Base-by-base conservation (phyloP, 2,888 invertebrate species). In the Listrodromus nycthemerus region DNA sequence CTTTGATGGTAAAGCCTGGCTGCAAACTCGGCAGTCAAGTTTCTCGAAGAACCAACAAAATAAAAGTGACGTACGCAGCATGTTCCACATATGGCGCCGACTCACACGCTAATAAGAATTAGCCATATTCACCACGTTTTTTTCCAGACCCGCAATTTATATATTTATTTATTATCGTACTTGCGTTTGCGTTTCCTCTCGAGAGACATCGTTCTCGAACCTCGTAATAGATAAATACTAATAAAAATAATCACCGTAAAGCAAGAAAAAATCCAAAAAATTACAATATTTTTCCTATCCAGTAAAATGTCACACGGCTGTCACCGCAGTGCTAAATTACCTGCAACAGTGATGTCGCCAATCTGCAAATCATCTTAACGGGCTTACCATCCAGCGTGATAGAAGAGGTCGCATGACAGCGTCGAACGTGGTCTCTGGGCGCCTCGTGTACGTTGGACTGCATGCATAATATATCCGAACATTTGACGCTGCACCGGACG, bases 391-490 rank as follows among this genome's bases (percentile, higher is more conserved):
- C 16, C 27, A 16, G 16, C 7, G 30, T n/a, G 16, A 61, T 61
- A 55, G 6, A 30, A 37, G 6, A 37, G n/a, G 55, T 21, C 16
- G 37, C 37, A 21, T 55, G 41, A 55, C 52, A 52, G 1, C 30
- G 16, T 33, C 55, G 21, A 33, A 13, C 52, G 10, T 2, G 27
- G 16, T 27, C 27, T 61, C 58, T 1, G 10, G 58, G 30, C 6
- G 16, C 27, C 10, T n/a, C 27, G 58, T 61, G 27, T 27, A 27
- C 27, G n/a, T 30, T 6, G 30, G 27, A 61, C 58, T 16, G 16
- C 27, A 61, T 61, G 27, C 58, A 61, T 61, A 61, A 27, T 61
- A 30, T 27, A 70, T 74, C 58, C 61, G 45, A 16, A 33, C 30
- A 21, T 30, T 30, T 70, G 55, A 55, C 30, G 41, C 41, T 45